Conservation (phyloP, 2,797 vertebrate genomes). For the Falco biarmicus region DNA sequence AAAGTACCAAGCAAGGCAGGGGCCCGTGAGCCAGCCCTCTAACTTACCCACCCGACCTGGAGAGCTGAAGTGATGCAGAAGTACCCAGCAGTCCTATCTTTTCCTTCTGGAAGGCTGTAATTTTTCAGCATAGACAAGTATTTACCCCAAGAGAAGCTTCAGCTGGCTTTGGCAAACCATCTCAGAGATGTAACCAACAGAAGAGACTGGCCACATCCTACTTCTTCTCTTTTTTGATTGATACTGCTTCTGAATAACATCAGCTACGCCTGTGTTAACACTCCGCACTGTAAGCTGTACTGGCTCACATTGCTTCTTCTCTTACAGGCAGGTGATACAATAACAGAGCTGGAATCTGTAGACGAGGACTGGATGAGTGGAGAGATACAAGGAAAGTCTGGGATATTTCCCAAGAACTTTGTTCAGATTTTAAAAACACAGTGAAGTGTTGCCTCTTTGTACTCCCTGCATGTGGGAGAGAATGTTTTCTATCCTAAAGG, state of each 20-base stretch:
- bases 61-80: neutral
- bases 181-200: neutral
- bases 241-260: neutral
- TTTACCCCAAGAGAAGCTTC: neutral
- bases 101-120: neutral
- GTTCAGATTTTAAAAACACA: constrained; percentile 78
- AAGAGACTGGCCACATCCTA: neutral
- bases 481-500: constrained; percentile 56
- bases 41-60: too few species aligned
- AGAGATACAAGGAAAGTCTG: constrained; percentile 83
- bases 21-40: neutral
- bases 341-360: constrained; percentile 84
- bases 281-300: neutral
- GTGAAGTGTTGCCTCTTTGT: constrained; percentile 48
- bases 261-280: neutral
- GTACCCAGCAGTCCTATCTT: neutral
- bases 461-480: neutral
- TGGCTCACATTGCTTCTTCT: constrained; percentile 26
- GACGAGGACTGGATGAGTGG: constrained; percentile 91
- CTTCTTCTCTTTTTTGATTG: neutral
- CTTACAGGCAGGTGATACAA: constrained; percentile 85
- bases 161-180: neutral
- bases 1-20: neutral
- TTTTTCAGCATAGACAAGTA: neutral
- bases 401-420: constrained; percentile 91